These are phyloP conservation scores for Lepidurus couesii DNA, from an alignment of 1,140 invertebrate genomes.

Conservation along the genomic window DNA sequence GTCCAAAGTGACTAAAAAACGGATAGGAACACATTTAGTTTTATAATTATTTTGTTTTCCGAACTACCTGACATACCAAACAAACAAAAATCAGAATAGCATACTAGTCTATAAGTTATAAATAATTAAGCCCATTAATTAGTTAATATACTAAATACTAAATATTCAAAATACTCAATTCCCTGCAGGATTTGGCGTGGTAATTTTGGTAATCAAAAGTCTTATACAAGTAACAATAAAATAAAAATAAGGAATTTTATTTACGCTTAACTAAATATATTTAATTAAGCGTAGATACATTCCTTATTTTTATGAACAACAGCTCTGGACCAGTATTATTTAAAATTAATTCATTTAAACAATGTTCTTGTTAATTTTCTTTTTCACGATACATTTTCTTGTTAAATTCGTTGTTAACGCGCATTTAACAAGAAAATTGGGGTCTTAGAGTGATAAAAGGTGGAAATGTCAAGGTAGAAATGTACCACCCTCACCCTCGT, in stretches of 20 bases:
- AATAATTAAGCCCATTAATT: neutral
- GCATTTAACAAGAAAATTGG: neutral
- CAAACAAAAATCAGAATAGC: too few species aligned
- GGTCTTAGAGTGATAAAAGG: neutral
- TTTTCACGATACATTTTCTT: neutral
- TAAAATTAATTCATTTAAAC: too few species aligned
- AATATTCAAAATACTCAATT: neutral
- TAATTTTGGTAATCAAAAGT: too few species aligned
- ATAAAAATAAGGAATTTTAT: too few species aligned
- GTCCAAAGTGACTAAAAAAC: conserved; percentile 32
- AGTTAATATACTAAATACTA: neutral
- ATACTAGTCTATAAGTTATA: too few species aligned
- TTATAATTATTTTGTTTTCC: neutral
- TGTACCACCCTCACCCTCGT: conserved; percentile 27
- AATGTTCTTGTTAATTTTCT: neutral
- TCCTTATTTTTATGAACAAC: too few species aligned
- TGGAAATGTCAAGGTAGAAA: neutral
- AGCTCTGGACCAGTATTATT: too few species aligned
- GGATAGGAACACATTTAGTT: neutral
- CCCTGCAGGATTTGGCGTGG: too few species aligned
- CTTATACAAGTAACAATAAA: too few species aligned
- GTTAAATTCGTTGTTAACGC: neutral
- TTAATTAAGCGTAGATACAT: too few species aligned
- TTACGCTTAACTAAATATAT: too few species aligned
- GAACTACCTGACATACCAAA: too few species aligned